Base-by-base conservation (phyloP, 2,797 vertebrate species). In the Catostomus latipinnis region DNA sequence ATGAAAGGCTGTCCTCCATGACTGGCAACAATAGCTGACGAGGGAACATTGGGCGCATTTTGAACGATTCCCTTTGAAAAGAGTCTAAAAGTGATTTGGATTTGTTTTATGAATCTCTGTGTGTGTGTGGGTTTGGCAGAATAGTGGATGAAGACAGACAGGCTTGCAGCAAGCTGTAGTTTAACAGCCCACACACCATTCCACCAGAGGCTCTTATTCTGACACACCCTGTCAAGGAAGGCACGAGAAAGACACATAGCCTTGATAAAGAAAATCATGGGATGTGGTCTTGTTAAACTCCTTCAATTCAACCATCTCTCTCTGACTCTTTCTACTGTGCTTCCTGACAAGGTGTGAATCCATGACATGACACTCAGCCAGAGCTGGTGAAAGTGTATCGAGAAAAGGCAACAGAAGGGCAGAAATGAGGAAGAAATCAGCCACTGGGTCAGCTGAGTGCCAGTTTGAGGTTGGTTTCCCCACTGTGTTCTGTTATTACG, bases 391-490 rank as follows among this genome's bases (percentile, higher is more conserved):
- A 81, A 82, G 69, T 16, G 62, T 54, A 82, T 12, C 16, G 50
- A 67, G 62, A 66, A 58, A 61, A 56, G 34, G 45, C 71, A 78
- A 54, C 56, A 68, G 62, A 76, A 82, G 50, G 69, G 13, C 14
- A 82, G 56, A 78, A 76, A 73, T 48, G 49, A 43, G 62, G 65
- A 61, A 49, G 50, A 57, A 58, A 81, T 56, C 68, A 83, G 67
- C 60, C 78, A 57, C 58, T 63, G 43, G 75, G 70, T 78, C 70
- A 82, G 81, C 50, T 63, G 63, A 73, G 75, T 82, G 56, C 75
- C 71, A 69, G 74, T 70, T 66, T 69, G 71, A 74, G 66, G 53
- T 66, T 72, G 54, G 18, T 1, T 57, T 71, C 66, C 71, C 83
- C 5, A 60, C 66, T 16, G 75, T 6, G 53, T 67, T 50, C 71